Evolutionary conservation across 2,888 invertebrate species (phyloP).

Genomic region (Micoletzkya japonica): DNA sequence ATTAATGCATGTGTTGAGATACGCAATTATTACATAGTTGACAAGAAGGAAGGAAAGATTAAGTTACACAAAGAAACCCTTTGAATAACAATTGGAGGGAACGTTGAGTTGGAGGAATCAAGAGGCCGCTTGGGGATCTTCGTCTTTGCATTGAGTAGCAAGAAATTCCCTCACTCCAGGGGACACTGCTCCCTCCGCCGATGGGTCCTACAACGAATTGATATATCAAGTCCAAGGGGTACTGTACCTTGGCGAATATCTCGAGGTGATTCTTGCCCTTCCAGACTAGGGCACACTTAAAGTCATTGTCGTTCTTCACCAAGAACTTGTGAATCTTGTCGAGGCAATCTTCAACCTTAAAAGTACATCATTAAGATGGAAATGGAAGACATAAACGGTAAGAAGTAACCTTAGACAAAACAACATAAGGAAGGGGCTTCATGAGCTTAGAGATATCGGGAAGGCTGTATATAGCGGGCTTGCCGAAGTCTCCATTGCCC

Average conservation of each 20-base stretch:
- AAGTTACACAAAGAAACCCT: not conserved
- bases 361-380: not conserved
- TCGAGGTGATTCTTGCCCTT: conserved; percentile 59
- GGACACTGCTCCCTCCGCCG: conserved; percentile 52
- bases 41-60: no score
- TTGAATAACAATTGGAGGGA: not conserved
- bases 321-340: conserved; percentile 60
- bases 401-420: conserved; percentile 58
- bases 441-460: conserved; percentile 62
- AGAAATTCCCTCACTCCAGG: conserved; percentile 53
- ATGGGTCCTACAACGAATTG: conserved; percentile 35
- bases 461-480: conserved; percentile 57
- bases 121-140: no score
- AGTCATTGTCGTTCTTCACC: conserved; percentile 57
- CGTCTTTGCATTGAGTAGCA: conserved; percentile 57
- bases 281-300: conserved; percentile 61
- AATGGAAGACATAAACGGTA: not conserved
- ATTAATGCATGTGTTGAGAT: no score
- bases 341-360: conserved; percentile 59
- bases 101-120: not conserved
- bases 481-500: conserved; percentile 61
- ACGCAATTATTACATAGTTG: no score
- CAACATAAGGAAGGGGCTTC: conserved; percentile 62
- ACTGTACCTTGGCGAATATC: conserved; percentile 54
- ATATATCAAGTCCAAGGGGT: not conserved